These are phyloP conservation scores for Cactoblastis cactorum DNA, from an alignment of 2,888 invertebrate genomes.

Conservation along the genomic window DNA sequence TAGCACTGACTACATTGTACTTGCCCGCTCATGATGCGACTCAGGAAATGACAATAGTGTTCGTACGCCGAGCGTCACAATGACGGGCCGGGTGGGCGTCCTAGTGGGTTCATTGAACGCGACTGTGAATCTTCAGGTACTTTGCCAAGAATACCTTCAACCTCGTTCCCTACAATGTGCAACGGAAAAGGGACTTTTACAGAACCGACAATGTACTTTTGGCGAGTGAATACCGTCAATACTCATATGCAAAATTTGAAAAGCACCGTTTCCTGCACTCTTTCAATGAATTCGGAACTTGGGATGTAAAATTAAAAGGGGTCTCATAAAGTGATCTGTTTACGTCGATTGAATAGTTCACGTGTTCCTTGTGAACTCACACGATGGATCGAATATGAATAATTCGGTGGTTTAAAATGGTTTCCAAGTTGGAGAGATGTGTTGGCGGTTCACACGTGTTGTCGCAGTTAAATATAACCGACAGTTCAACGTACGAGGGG, in stretches of 20 bases:
- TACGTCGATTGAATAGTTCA: slow-evolving; percentile 12
- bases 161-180: slow-evolving; percentile 36
- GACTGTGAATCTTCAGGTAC: slow-evolving; percentile 67
- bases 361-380: slow-evolving; percentile 3
- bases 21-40: slow-evolving; percentile 25
- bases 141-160: slow-evolving; percentile 40
- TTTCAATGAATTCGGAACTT: slow-evolving; percentile 39
- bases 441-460: slow-evolving; percentile 63
- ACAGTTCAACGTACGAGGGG: slow-evolving; percentile 71
- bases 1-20: slow-evolving; percentile 16
- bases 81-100: slow-evolving; percentile 63
- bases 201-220: slow-evolving; percentile 42
- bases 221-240: slow-evolving; percentile 36
- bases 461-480: slow-evolving; percentile 74
- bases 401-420: slow-evolving; percentile 42
- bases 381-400: slow-evolving; percentile 24
- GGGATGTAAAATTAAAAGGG: slow-evolving; percentile 31
- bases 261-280: slow-evolving; percentile 38
- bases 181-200: slow-evolving; percentile 38
- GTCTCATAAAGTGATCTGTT: slow-evolving; percentile 25
- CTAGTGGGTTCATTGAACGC: slow-evolving; percentile 67
- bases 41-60: slow-evolving; percentile 61
- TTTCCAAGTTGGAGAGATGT: slow-evolving; percentile 52
- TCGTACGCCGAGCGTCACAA: slow-evolving; percentile 54
- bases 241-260: slow-evolving; percentile 45